Conservation (phyloP, 92 coral and sea anemone species). For the Chrysogorgia sp. region DNA sequence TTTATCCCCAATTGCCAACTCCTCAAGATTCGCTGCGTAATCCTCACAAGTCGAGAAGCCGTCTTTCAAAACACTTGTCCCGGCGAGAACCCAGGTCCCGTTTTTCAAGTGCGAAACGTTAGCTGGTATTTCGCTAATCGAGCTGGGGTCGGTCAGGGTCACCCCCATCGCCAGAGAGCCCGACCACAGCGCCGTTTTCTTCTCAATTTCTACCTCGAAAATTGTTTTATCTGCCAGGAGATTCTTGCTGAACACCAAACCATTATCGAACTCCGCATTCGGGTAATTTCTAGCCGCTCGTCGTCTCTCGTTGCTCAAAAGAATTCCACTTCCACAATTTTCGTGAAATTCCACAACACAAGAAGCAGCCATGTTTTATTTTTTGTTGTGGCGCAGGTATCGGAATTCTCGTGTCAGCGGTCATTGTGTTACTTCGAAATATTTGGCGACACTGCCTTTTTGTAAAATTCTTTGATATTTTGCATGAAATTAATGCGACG, state of each 20-base stretch:
- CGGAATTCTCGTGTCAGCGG: not conserved
- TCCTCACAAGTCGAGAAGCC: constrained; percentile 81
- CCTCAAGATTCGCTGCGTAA: constrained; percentile 86
- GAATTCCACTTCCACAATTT: constrained; percentile 81
- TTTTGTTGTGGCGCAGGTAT: constrained; percentile 33
- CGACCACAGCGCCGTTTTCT: constrained; percentile 85
- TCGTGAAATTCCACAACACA: constrained; percentile 77
- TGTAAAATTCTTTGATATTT: no score
- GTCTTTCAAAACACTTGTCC: constrained; percentile 79
- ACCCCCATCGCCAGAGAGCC: constrained; percentile 93
- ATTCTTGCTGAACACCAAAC: constrained; percentile 78
- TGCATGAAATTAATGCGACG: no score
- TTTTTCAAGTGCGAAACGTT: constrained; percentile 83
- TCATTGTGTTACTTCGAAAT: not conserved
- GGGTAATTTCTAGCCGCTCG: constrained; percentile 86
- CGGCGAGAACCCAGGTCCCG: constrained; percentile 97
- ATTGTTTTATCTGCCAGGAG: constrained; percentile 65
- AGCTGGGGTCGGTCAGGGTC: constrained; percentile 74
- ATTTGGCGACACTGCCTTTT: not conserved
- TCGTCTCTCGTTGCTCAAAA: constrained; percentile 72
- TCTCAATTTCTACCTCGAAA: constrained; percentile 84
- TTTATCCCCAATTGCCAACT: constrained; percentile 74
- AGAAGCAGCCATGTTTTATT: constrained; percentile 81
- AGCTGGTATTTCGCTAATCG: constrained; percentile 74
- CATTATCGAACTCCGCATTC: constrained; percentile 92